Evolutionary conservation across 1,140 invertebrate species (phyloP).

Genomic region (Drosophila sp.): DNA sequence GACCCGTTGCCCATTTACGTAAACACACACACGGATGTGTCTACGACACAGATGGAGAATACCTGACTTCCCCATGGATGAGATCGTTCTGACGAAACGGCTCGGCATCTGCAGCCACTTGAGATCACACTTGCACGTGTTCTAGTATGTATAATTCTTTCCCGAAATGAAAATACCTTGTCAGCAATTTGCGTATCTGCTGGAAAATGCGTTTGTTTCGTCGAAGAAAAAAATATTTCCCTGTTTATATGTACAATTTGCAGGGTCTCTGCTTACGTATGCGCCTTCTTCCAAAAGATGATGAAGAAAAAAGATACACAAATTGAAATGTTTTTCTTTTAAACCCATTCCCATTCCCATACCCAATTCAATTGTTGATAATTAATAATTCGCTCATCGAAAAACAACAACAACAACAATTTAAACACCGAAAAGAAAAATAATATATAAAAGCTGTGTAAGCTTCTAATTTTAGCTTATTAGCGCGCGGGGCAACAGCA

Average conservation of each 20-base stretch:
- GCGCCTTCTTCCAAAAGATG: constrained; percentile 14
- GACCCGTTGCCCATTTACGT: too few relatives aligned
- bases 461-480: constrained; percentile 60
- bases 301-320: constrained; percentile 24
- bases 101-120: background rate
- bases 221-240: constrained; percentile 29
- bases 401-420: constrained; percentile 50
- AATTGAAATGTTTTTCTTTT: constrained; percentile 49
- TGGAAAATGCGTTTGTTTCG: constrained; percentile 35
- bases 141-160: constrained; percentile 7
- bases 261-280: constrained; percentile 40
- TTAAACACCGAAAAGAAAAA: constrained; percentile 24
- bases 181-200: constrained; percentile 46
- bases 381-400: constrained; percentile 72
- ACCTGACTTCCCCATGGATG: background rate
- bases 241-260: constrained; percentile 49
- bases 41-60: background rate
- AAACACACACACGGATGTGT: background rate
- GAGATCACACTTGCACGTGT: background rate
- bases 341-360: constrained; percentile 14
- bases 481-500: constrained; percentile 23
- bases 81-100: background rate
- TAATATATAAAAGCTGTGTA: constrained; percentile 48
- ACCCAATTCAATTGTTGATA: constrained; percentile 51
- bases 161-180: constrained; percentile 54